Conservation (phyloP, 2,797 vertebrate genomes). For the Potorous gilbertii region DNA sequence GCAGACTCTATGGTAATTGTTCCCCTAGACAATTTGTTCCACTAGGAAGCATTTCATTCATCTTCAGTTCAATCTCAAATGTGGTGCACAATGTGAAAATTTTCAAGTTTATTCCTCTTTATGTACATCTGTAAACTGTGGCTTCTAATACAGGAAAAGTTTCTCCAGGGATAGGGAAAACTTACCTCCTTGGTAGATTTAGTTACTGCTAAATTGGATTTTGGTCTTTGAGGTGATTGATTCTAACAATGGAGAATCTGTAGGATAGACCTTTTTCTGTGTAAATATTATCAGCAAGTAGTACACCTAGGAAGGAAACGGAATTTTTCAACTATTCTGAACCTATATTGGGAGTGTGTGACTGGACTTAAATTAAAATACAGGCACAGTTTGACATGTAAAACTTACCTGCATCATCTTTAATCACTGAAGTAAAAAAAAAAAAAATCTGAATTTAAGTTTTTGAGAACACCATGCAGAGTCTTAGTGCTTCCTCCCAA, state of each 20-base stretch:
- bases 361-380: neutral
- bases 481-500: slow-evolving; percentile 11
- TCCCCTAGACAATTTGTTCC: neutral
- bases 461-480: slow-evolving; percentile 10
- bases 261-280: neutral
- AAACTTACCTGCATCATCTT: neutral
- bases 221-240: neutral
- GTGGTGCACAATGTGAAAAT: neutral
- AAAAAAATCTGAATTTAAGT: neutral
- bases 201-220: neutral
- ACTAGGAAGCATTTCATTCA: neutral
- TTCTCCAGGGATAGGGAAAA: neutral
- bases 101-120: neutral
- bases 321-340: slow-evolving; percentile 14
- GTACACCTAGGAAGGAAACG: neutral
- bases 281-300: neutral
- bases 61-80: neutral
- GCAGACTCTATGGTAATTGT: neutral
- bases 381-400: neutral
- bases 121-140: neutral
- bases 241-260: neutral
- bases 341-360: neutral
- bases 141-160: neutral
- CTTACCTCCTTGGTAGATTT: neutral
- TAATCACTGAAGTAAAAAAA: neutral